phyloP scores from a whole-genome alignment of 35 echinoderm and acorn worm species.

The Hemicentrotus pulcherrimus region DNA sequence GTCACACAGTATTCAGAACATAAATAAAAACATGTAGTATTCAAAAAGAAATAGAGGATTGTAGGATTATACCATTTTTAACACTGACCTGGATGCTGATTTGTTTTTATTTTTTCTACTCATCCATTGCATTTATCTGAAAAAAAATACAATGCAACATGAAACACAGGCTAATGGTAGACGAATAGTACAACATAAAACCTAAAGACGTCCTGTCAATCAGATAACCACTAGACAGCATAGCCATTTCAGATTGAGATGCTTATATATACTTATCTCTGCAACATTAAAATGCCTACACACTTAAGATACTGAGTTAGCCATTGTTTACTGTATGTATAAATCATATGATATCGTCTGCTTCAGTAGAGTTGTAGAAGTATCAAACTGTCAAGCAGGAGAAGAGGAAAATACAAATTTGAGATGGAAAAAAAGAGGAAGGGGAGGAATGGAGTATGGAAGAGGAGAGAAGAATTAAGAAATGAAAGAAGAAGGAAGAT shows the following conservation, averaged over 20 bases:
- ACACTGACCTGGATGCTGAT: background rate
- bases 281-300: background rate
- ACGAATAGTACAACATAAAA: background rate
- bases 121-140: background rate
- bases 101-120: background rate
- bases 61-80: background rate
- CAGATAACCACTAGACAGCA: slow-evolving; percentile 1
- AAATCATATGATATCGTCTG: background rate
- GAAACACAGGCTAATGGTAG: background rate
- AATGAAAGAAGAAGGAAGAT: too few relatives aligned
- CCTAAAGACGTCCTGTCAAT: background rate
- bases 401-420: background rate
- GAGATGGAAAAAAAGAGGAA: background rate
- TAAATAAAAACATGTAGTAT: too few relatives aligned
- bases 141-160: too few relatives aligned
- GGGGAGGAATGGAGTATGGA: background rate
- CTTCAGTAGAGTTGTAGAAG: background rate
- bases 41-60: background rate
- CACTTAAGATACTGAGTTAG: background rate
- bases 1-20: too few relatives aligned
- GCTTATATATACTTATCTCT: slow-evolving; percentile 1
- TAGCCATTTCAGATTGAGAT: background rate
- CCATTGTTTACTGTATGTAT: slow-evolving; percentile 2
- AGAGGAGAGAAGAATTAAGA: background rate
- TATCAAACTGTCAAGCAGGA: background rate